Evolutionary conservation across 2,797 vertebrate species (phyloP).

Genomic region (Cichlasoma orientale): DNA sequence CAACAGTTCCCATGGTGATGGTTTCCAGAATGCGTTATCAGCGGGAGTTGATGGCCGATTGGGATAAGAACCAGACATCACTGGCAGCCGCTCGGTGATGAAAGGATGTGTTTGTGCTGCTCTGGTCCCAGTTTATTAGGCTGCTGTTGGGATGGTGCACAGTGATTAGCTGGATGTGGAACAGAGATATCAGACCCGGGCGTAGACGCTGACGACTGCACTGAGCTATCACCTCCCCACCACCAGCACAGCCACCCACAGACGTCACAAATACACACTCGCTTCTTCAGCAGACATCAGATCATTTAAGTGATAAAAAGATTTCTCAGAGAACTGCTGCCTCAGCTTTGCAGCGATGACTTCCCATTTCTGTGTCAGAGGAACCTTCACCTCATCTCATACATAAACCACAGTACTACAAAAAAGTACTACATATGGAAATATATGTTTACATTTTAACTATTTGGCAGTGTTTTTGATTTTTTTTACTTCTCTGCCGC

Average conservation of each 20-base stretch:
- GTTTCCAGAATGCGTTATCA: constrained; percentile 59
- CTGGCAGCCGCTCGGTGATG: constrained; percentile 19
- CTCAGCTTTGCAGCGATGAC: constrained; percentile 14
- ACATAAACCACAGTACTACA: background rate
- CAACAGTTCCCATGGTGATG: constrained; percentile 83
- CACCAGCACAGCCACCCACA: background rate
- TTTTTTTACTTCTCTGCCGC: background rate
- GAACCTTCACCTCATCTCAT: constrained; percentile 8
- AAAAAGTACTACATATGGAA: background rate
- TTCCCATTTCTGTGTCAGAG: background rate
- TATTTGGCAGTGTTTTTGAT: background rate
- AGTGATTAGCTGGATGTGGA: constrained; percentile 15
- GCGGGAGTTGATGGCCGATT: constrained; percentile 65
- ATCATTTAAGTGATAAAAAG: background rate
- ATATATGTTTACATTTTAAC: background rate
- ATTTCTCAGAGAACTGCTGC: constrained; percentile 9
- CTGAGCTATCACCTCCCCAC: background rate
- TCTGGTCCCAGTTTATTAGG: constrained; percentile 34
- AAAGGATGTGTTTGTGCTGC: constrained; percentile 36
- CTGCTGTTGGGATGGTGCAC: background rate
- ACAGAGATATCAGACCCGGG: constrained; percentile 23
- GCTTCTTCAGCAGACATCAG: background rate
- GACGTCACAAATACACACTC: background rate
- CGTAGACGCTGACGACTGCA: background rate
- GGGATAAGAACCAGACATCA: constrained; percentile 42